These are phyloP conservation scores for Zosterops lateralis DNA, from an alignment of 2,113 vertebrate genomes.

Conservation along the genomic window DNA sequence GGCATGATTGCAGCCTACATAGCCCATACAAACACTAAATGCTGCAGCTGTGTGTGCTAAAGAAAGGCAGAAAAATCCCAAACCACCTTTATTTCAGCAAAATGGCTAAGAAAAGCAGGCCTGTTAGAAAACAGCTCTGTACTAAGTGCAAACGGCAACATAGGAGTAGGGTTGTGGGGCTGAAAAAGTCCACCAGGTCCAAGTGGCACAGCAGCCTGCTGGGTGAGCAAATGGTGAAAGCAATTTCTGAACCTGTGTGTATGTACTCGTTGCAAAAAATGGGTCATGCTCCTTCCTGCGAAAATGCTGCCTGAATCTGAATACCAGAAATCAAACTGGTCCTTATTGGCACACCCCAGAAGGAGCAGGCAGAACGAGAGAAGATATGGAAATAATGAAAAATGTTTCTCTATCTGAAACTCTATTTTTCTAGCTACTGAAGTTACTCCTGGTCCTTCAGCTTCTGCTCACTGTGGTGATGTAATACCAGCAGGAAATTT, in stretches of 20 bases:
- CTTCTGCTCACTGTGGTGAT: not conserved
- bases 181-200: not conserved
- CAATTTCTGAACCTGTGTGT: not conserved
- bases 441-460: not conserved
- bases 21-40: not conserved
- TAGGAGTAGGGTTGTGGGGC: not conserved
- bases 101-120: not conserved
- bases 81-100: not conserved
- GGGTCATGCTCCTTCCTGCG: fast-evolving
- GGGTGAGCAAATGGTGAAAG: not conserved
- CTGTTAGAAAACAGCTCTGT: not conserved
- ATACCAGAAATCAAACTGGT: fast-evolving
- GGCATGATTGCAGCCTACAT: not conserved
- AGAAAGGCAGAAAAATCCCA: not conserved
- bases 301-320: not conserved
- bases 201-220: not conserved
- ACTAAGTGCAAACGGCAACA: not conserved
- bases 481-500: not conserved
- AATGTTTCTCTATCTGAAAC: not conserved
- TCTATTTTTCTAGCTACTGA: not conserved
- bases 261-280: not conserved
- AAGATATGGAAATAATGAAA: not conserved
- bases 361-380: not conserved
- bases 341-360: not conserved
- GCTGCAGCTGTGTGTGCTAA: conserved; percentile 1